Base-by-base conservation (phyloP, 1,140 invertebrate species). In the Zaprionus inermis region DNA sequence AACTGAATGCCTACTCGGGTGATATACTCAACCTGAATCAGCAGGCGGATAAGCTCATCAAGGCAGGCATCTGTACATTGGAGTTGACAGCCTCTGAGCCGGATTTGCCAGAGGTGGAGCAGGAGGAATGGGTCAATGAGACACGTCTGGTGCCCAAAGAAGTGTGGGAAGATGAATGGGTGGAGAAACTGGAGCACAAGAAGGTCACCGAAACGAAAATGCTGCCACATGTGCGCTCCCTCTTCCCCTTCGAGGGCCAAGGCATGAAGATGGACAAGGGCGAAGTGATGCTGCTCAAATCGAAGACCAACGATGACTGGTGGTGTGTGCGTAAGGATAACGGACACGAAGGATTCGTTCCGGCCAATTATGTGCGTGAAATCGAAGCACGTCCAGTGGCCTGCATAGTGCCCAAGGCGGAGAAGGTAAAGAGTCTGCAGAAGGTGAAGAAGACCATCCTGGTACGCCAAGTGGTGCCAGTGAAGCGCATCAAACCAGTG, bases 251-350 rank as follows among this genome's bases (percentile, higher is more conserved):
- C 93, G 96, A 94, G 75, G 98, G 98, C 0, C 97, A 99, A 89
- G 98, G 97, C n/a, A 97, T 99, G 93, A 94, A 95, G 22, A 97
- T 99, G 94, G 93, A 93, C 5, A 99, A 99, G 93, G 97, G 97
- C 65, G 98, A 98, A 93, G 79, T 92, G 3, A 97, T 99, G 96
- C 96, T 98, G 81, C 93, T 99, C 2, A 93, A 99, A 52, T 97
- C 96, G 82, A 98, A 98, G 93, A 99, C 97, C 1, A 99, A 99
- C 92, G 95, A 96, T 1, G 99, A 99, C 92, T 99, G 99, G 98
- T 99, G 99, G 99, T 97, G 97, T 81, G 97, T 99, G 5, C 94
- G 98, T 12, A 99, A 98, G 93, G 94, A 95, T 0, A 97, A 98
- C 88, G 97, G 98, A 0, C 95, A 95, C 0, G 98, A 99, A 88